phyloP scores from a whole-genome alignment of 2,797 vertebrate genomes.

The Paedocypris micromegethes region DNA sequence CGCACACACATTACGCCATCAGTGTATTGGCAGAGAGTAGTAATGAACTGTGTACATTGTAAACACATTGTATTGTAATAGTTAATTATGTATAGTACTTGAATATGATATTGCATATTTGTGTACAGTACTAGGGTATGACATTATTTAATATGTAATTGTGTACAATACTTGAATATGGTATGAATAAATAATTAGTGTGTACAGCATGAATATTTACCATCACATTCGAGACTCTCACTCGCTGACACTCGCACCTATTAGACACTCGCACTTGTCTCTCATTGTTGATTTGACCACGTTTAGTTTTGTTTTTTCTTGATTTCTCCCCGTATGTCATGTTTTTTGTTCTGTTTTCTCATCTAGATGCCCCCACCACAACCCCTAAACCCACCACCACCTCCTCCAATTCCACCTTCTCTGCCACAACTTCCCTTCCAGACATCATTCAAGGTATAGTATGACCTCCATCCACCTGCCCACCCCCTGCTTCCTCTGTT shows the following conservation, averaged over 20 bases:
- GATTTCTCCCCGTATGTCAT: conserved; percentile 73
- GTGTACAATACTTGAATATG: no score
- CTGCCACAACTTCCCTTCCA: conserved; percentile 79
- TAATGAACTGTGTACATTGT: conserved; percentile 5
- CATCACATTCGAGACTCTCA: conserved; percentile 14
- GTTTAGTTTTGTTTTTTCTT: conserved; percentile 52
- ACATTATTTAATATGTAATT: no score
- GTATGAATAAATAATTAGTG: no score
- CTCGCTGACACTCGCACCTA: conserved; percentile 19
- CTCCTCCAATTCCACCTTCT: conserved; percentile 68
- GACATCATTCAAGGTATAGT: conserved; percentile 73
- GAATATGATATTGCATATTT: background rate
- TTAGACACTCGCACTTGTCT: conserved; percentile 17
- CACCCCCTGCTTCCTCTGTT: conserved; percentile 16
- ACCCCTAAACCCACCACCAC: conserved; percentile 93
- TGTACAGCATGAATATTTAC: background rate
- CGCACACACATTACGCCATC: conserved; percentile 15
- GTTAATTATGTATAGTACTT: conserved; percentile 10
- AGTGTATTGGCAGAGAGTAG: conserved; percentile 10
- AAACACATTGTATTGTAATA: conserved; percentile 9
- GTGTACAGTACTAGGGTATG: no score
- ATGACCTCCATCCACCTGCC: conserved; percentile 74
- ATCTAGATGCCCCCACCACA: conserved; percentile 99
- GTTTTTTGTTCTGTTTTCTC: conserved; percentile 80
- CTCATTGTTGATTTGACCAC: conserved; percentile 41